These are phyloP conservation scores for Acipenser ruthenus DNA, from an alignment of 2,797 vertebrate genomes.

Conservation along the genomic window DNA sequence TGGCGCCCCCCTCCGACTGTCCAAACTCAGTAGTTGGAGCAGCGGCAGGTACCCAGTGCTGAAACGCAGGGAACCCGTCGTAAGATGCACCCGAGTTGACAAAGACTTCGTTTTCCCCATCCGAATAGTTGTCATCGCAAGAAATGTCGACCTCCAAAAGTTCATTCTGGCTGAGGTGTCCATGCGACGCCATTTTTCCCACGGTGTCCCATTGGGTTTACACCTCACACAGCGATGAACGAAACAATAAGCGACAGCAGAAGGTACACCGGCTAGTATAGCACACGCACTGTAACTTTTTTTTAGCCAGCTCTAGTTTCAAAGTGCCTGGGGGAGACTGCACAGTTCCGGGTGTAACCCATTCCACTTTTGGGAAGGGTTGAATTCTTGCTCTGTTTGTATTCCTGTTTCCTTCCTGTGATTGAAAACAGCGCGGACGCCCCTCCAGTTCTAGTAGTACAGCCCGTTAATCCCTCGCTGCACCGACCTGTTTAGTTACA, in stretches of 20 bases:
- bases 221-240: no score
- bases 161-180: conserved; percentile 31
- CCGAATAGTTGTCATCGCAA: conserved; percentile 33
- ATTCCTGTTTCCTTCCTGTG: conserved; percentile 36
- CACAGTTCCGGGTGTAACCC: conserved; percentile 51
- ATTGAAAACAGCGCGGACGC: conserved; percentile 15
- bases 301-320: not conserved
- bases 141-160: conserved; percentile 61
- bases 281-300: not conserved
- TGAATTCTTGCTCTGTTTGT: conserved; percentile 13
- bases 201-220: no score
- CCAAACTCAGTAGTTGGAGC: no score
- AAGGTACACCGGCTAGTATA: not conserved
- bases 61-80: conserved; percentile 40
- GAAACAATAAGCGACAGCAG: no score
- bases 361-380: conserved; percentile 31
- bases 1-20: no score
- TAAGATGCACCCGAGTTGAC: conserved; percentile 28
- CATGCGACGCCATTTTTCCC: conserved; percentile 39
- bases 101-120: conserved; percentile 44
- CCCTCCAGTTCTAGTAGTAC: conserved; percentile 30
- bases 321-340: conserved; percentile 22
- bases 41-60: conserved; percentile 36
- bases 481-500: conserved; percentile 5
- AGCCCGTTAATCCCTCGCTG: conserved; percentile 37